phyloP scores from a whole-genome alignment of 2,797 vertebrate species.

The Phylloscopus collybita region DNA sequence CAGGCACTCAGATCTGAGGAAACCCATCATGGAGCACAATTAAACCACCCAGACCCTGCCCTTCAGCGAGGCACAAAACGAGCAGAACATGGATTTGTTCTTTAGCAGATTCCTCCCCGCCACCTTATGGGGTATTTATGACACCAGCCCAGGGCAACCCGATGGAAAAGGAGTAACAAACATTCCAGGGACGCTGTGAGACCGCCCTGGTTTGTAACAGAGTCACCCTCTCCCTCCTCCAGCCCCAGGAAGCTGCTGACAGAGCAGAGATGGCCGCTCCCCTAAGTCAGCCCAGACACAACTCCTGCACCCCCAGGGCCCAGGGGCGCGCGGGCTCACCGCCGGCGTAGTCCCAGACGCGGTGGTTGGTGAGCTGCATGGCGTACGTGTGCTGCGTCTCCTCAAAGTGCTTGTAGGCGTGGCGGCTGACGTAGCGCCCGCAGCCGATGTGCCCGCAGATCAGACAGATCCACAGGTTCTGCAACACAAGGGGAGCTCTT shows the following conservation, averaged over 20 bases:
- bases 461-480: slow-evolving; percentile 99
- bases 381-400: slow-evolving; percentile 98
- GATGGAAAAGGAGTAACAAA: slow-evolving; percentile 7
- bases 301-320: neutral
- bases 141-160: neutral
- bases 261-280: neutral
- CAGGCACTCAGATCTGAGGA: neutral
- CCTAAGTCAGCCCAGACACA: neutral
- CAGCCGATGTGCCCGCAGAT: slow-evolving; percentile 98
- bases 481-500: neutral
- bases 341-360: slow-evolving; percentile 98
- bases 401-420: slow-evolving; percentile 98
- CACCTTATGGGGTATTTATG: neutral
- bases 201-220: rapidly evolving
- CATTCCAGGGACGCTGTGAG: neutral
- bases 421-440: slow-evolving; percentile 93
- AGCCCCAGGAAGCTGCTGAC: neutral
- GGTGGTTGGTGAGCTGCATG: slow-evolving; percentile 98
- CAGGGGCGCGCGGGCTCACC: slow-evolving; percentile 71
- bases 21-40: neutral
- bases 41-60: neutral
- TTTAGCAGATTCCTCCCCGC: neutral
- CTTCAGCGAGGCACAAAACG: neutral
- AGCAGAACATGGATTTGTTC: neutral
- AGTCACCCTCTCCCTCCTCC: neutral